phyloP scores from a whole-genome alignment of 1,140 invertebrate species.

The Steinernema feltiae region DNA sequence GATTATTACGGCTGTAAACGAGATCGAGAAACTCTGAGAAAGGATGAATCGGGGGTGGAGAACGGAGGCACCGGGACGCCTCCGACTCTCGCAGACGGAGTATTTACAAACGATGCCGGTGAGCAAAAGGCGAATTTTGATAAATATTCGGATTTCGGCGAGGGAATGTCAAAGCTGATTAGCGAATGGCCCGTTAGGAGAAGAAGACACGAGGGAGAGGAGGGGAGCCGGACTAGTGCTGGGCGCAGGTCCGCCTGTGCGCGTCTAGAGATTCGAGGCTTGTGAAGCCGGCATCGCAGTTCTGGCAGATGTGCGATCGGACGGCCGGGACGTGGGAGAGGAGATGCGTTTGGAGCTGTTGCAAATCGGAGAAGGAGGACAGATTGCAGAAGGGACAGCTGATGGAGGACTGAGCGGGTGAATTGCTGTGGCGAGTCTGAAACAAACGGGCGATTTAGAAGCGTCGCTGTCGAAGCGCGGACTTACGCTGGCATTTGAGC shows the following conservation, averaged over 20 bases:
- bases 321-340: not conserved
- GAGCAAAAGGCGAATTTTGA: not conserved
- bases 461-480: not conserved
- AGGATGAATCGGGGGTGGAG: not conserved
- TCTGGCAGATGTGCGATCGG: not conserved
- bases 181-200: not conserved
- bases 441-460: not conserved
- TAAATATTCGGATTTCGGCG: not conserved
- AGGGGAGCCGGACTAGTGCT: not conserved
- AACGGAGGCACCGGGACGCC: not conserved
- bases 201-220: not conserved
- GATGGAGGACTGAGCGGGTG: not conserved
- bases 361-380: not conserved
- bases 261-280: not conserved
- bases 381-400: constrained; percentile 1
- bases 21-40: not conserved
- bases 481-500: not conserved
- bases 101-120: not conserved
- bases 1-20: not conserved
- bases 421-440: not conserved
- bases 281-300: constrained; percentile 8
- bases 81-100: not conserved
- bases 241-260: not conserved
- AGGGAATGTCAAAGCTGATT: not conserved
- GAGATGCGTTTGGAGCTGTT: not conserved